Conservation (phyloP, 1,140 invertebrate species). For the Drosophila sturtevanti region DNA sequence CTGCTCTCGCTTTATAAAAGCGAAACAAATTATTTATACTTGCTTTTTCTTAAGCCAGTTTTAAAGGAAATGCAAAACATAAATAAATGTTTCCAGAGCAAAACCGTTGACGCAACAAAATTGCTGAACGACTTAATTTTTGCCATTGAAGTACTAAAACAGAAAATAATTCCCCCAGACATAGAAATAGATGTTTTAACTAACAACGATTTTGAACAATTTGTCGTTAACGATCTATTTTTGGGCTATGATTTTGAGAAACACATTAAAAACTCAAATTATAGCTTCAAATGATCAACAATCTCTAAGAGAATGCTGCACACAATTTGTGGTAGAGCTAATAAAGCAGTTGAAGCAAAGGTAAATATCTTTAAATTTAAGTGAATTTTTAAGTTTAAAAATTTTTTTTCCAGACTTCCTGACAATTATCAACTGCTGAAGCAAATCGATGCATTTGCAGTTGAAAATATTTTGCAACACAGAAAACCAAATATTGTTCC, state of each 20-base stretch:
- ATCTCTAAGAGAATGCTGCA: background rate
- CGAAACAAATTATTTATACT: constrained; percentile 24
- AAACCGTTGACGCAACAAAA: constrained; percentile 7
- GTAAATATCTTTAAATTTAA: background rate
- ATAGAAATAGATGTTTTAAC: constrained; percentile 2
- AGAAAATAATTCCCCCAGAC: constrained; percentile 4
- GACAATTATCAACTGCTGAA: background rate
- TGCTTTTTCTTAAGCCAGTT: constrained; percentile 11
- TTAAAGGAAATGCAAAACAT: constrained; percentile 8
- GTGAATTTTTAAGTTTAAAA: background rate
- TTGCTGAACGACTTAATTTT: background rate
- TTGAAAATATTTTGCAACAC: background rate
- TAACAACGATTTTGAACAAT: background rate
- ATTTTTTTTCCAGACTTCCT: background rate
- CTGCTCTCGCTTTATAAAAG: constrained; percentile 1
- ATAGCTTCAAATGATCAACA: too few species aligned
- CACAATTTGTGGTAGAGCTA: constrained; percentile 3
- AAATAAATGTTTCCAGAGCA: constrained; percentile 4
- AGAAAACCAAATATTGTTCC: background rate
- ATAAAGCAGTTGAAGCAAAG: constrained; percentile 8
- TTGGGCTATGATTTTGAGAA: too few species aligned
- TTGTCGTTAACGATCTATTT: too few species aligned
- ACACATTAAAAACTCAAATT: too few species aligned
- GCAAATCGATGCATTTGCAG: background rate
- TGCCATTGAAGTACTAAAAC: constrained; percentile 1